Conservation (phyloP, 2,113 vertebrate species). For the Porphyrio hochstetteri region DNA sequence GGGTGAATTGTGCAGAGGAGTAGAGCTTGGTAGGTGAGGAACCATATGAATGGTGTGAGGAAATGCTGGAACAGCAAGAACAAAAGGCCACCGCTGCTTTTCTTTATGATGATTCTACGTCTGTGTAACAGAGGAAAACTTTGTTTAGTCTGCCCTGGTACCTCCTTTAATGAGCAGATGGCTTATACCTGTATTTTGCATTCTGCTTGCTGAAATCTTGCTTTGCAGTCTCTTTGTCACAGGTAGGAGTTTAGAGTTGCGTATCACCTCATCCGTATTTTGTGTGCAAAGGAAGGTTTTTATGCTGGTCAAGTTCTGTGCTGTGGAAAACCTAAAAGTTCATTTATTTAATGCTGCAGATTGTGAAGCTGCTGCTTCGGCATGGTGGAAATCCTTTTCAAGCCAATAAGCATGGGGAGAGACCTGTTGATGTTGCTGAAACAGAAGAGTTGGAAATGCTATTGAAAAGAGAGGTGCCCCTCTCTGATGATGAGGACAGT, state of each 20-base stretch:
- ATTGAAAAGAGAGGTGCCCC: constrained; percentile 87
- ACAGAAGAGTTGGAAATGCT: constrained; percentile 93
- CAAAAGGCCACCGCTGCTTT: background rate
- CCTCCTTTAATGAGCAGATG: background rate
- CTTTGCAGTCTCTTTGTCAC: background rate
- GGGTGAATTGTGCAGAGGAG: background rate
- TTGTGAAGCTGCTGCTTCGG: constrained; percentile 94
- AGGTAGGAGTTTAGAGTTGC: background rate
- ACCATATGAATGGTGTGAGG: background rate
- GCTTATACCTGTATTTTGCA: background rate
- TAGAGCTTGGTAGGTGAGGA: background rate
- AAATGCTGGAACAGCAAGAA: background rate
- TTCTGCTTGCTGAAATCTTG: background rate
- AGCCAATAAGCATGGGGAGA: constrained; percentile 94
- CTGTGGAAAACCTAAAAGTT: background rate
- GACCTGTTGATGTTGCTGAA: constrained; percentile 96
- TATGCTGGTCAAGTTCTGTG: background rate
- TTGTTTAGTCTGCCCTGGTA: background rate
- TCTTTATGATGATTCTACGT: background rate
- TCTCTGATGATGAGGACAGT: constrained; percentile 93
- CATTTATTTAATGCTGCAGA: constrained; percentile 75
- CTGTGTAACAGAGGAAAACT: background rate
- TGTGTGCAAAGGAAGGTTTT: background rate
- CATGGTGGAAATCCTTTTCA: constrained; percentile 96
- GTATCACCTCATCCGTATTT: accelerated